Base-by-base conservation (phyloP, 2,113 vertebrate species). In the Dicentrarchus labrax region DNA sequence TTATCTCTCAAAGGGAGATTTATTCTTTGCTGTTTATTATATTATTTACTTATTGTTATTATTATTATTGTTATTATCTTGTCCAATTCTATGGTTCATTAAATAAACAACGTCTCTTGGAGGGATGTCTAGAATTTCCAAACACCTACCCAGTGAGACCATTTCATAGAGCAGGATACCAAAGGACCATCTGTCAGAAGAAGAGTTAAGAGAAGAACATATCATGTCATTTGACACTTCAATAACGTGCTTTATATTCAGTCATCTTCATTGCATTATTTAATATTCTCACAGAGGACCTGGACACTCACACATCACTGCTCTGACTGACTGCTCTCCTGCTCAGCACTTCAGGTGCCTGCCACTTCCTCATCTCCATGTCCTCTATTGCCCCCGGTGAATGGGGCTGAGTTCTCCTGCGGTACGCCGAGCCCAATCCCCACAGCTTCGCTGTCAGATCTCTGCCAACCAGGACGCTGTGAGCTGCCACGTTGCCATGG, bases 131-230 rank as follows among this genome's bases (percentile, higher is more conserved):
- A 15, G 4, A 8, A 8, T n/a, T 15, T n/a, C 0, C 21, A 8
- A 48, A 47, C 43, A 81, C 96, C 95, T 90, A 97, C 98, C 98
- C 79, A 99, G 79, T 39, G 98, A 97, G 85, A 96, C 93, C 96
- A 99, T 98, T 94, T 99, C 98, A 91, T 97, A 98, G 0, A 99
- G 93, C 15, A 99, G 95, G 87, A 98, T 95, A 69, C 98, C 98
- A 86, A 99, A 98, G 2, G 98, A 98, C 98, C 98, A 99, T 65
- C 98, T 99, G 92, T 60, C 80, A 93, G 51, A 39, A 38, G 5
- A 81, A 41, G 17, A 41, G 1, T 9, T 45, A 2, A 2, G 38
- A 64, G 11, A 24, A 11, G 11, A 5, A 11, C 21, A 36, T 22
- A 2, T n/a, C n/a, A 59, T 50, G 50, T 69, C 1, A 70, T 1